Evolutionary conservation across 2,797 vertebrate species (phyloP).

Genomic region (Hydrophis major): DNA sequence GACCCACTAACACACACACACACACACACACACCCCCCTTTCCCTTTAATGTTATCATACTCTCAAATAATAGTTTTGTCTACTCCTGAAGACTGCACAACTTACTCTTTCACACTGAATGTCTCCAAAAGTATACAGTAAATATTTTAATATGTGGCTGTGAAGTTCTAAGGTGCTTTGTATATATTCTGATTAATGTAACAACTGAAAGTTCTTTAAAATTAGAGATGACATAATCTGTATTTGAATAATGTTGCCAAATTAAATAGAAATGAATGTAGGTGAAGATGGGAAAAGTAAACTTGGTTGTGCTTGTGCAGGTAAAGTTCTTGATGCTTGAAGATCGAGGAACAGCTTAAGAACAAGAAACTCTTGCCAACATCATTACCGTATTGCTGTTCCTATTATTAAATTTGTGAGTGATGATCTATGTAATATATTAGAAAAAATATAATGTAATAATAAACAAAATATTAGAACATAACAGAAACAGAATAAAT

Average conservation of each 20-base stretch:
- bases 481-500: background rate
- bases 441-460: background rate
- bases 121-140: background rate
- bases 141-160: background rate
- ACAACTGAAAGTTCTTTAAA: background rate
- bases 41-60: background rate
- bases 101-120: background rate
- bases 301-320: background rate
- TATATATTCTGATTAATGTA: background rate
- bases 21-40: background rate
- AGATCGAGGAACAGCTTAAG: background rate
- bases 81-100: background rate
- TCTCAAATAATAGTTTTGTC: background rate
- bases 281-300: background rate
- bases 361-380: background rate
- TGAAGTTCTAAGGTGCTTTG: background rate
- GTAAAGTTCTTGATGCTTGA: background rate
- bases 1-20: background rate
- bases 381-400: background rate
- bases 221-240: background rate
- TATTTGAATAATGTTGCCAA: background rate
- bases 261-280: background rate
- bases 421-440: background rate
- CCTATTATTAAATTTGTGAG: background rate
- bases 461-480: background rate